phyloP scores from a whole-genome alignment of 1,140 invertebrate genomes.

The Scaptomyza hsui region DNA sequence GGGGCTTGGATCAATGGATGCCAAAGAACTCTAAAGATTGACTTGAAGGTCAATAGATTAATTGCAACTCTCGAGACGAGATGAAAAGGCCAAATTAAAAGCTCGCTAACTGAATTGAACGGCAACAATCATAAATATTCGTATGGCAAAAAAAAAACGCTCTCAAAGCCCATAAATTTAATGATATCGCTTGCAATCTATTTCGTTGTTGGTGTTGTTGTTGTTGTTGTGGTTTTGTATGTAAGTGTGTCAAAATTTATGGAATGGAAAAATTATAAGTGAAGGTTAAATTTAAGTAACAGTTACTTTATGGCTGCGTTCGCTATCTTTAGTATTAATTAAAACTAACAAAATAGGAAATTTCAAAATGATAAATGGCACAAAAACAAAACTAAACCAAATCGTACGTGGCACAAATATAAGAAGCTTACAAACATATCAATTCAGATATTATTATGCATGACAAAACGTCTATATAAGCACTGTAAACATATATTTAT shows the following conservation, averaged over 20 bases:
- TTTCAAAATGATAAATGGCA: slow-evolving; percentile 72
- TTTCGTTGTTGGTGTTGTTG: slow-evolving; percentile 49
- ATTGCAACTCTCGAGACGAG: slow-evolving; percentile 10
- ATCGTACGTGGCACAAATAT: slow-evolving; percentile 51
- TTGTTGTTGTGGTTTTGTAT: slow-evolving; percentile 24
- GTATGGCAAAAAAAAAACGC: slow-evolving; percentile 30
- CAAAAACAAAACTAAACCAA: slow-evolving; percentile 42
- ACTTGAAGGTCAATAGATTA: slow-evolving; percentile 30
- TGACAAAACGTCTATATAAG: slow-evolving; percentile 1
- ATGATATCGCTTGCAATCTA: slow-evolving; percentile 70
- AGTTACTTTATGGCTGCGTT: slow-evolving; percentile 47
- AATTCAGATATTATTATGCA: slow-evolving; percentile 35
- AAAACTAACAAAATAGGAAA: slow-evolving; percentile 73
- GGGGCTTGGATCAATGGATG: slow-evolving; percentile 22
- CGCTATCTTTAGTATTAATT: slow-evolving; percentile 77
- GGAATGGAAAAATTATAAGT: slow-evolving; percentile 64
- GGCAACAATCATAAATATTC: slow-evolving; percentile 61
- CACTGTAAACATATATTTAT: neutral
- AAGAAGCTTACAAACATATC: slow-evolving; percentile 56
- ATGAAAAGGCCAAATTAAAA: slow-evolving; percentile 31
- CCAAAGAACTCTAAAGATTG: slow-evolving; percentile 26
- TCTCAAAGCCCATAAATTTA: slow-evolving; percentile 60
- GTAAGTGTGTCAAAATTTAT: slow-evolving; percentile 65
- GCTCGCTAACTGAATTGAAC: slow-evolving; percentile 30
- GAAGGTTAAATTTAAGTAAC: slow-evolving; percentile 65